These are phyloP conservation scores for Lethenteron camtschaticum DNA, from an alignment of 2,113 vertebrate species.

Conservation along the genomic window DNA sequence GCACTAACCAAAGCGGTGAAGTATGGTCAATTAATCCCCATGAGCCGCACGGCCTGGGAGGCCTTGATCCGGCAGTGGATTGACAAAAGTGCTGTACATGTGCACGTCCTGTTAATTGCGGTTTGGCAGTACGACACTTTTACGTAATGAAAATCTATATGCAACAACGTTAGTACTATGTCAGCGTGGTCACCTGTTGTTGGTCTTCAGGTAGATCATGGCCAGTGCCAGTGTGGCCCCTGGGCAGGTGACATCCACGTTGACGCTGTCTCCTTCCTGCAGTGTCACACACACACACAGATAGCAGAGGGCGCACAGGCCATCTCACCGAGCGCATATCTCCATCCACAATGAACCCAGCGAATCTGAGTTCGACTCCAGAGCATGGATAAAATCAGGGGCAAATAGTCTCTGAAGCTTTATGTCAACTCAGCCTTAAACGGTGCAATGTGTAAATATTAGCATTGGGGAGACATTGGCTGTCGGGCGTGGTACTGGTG, in stretches of 20 bases:
- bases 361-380: background rate
- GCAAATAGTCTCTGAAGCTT: background rate
- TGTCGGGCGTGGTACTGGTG: background rate
- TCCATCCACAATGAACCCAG: too few relatives aligned
- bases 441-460: too few relatives aligned
- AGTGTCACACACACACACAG: slow-evolving; percentile 11
- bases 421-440: too few relatives aligned
- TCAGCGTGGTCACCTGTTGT: slow-evolving; percentile 44
- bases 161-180: too few relatives aligned
- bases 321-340: background rate
- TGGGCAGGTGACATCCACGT: slow-evolving; percentile 86
- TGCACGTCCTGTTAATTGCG: too few relatives aligned
- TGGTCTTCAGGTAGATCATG: slow-evolving; percentile 98
- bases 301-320: background rate
- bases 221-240: slow-evolving; percentile 82
- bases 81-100: too few relatives aligned
- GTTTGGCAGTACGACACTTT: too few relatives aligned
- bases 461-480: background rate
- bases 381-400: background rate
- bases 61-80: too few relatives aligned
- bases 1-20: too few relatives aligned
- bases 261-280: slow-evolving; percentile 90
- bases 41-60: too few relatives aligned
- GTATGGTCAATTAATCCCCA: too few relatives aligned
- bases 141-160: too few relatives aligned